These are phyloP conservation scores for Mormyrus iriodes DNA, from an alignment of 2,113 vertebrate genomes.

Conservation along the genomic window DNA sequence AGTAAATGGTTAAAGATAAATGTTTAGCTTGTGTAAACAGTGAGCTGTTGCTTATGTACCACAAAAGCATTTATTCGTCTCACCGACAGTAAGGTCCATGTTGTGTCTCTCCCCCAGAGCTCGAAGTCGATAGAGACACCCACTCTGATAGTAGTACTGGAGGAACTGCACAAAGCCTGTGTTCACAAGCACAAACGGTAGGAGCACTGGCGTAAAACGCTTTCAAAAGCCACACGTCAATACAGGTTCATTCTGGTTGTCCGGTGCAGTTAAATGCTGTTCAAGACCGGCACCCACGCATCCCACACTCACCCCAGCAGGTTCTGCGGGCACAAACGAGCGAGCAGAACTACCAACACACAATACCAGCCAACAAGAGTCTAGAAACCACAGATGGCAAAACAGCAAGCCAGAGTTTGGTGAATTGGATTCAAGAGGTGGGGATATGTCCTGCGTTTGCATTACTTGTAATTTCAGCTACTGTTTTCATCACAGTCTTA, in stretches of 20 bases:
- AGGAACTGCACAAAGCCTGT: conserved; percentile 94
- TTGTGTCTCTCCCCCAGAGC: conserved; percentile 88
- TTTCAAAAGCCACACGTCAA: conserved; percentile 1
- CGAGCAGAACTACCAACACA: not conserved
- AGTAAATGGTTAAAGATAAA: not conserved
- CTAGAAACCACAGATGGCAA: not conserved
- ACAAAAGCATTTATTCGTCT: conserved; percentile 32
- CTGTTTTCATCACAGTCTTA: not conserved
- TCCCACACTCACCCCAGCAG: not conserved
- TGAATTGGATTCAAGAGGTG: not conserved
- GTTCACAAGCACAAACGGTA: conserved; percentile 7
- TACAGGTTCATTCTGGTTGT: not conserved
- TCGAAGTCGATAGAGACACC: conserved; percentile 84
- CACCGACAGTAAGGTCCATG: conserved; percentile 93
- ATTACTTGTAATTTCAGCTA: not conserved
- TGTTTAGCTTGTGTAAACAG: conserved; percentile 13
- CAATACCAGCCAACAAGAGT: not conserved
- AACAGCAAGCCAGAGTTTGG: not conserved
- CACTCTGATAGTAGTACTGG: conserved; percentile 97
- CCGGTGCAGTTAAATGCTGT: not conserved
- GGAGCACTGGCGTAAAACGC: not conserved
- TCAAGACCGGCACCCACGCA: not conserved
- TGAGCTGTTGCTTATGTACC: conserved; percentile 25
- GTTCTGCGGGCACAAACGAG: not conserved
- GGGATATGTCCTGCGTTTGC: not conserved